Evolutionary conservation across 2,797 vertebrate species (phyloP), one percentile per base, ranked within the genome.

Genomic region (Peromyscus nudipes): DNA sequence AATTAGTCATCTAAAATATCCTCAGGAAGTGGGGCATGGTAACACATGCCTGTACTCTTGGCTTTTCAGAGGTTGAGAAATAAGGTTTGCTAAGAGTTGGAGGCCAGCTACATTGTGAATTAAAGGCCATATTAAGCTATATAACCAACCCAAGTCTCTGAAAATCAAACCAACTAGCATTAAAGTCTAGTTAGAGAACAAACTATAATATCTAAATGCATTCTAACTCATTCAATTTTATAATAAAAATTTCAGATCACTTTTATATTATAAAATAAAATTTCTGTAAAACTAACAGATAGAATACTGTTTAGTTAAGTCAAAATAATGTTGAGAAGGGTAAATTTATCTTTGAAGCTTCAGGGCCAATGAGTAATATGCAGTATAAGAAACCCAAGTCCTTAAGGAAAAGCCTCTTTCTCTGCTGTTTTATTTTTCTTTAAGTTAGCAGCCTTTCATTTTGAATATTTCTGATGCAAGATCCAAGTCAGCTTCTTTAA

Each of bases 251-350:
- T 71, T 2, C 14, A 82, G 40, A 85, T 0, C 3, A 75, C 2
- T 67, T 92, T 65, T 6, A 79, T 0, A 62, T 73, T 79, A 73
- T 25, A 13, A 89, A 95, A 95, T 92, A 97, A 73, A 64, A 13
- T 69, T 77, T 34, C 1, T 80, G 2, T 79, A 73, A 46, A 1
- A 60, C 46, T 77, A 69, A 49, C 1, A 89, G 23, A 16, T 13
- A 85, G 9, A 1, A 82, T 91, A 84, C 5, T 95, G 73, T 49
- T 19, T 77, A 76, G 52, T 75, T 29, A 31, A 69, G 65, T 93
- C 64, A 60, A 90, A 96, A 73, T 75, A 93, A 81, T 86, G 40
- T 81, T 79, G 7, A 73, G 29, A 89, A 40, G 49, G 7, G 4
- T 1, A 49, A 86, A 65, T 1, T 92, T 83, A 52, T 77, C 29